These are phyloP conservation scores for Cavia aperea DNA, from an alignment of 2,113 vertebrate genomes.

Conservation along the genomic window DNA sequence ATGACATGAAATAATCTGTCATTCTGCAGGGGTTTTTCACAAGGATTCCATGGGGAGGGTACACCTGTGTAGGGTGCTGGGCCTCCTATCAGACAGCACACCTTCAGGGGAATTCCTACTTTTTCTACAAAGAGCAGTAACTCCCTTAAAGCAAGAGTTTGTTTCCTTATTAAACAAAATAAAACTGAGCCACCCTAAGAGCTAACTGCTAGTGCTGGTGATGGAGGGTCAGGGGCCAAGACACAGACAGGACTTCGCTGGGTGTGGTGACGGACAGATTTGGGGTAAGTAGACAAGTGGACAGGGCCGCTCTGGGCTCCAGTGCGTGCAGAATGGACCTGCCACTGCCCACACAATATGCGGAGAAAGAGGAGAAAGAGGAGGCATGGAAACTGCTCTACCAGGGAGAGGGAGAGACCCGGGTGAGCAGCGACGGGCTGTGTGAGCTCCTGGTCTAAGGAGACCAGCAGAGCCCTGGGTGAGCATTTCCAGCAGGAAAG, in stretches of 20 bases:
- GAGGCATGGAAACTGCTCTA: background rate
- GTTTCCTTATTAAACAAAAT: background rate
- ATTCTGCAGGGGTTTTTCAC: background rate
- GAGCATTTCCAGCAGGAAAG: background rate
- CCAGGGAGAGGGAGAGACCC: background rate
- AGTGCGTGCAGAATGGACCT: too few species aligned
- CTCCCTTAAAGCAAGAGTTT: background rate
- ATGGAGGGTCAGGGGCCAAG: background rate
- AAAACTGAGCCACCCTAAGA: background rate
- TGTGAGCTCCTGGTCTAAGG: rapidly evolving
- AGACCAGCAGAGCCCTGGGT: rapidly evolving
- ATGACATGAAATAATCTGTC: background rate
- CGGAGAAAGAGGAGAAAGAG: too few species aligned
- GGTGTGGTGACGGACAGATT: background rate
- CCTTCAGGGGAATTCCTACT: background rate
- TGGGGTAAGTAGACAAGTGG: background rate
- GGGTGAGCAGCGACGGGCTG: background rate
- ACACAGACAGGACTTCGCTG: rapidly evolving
- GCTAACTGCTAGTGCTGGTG: background rate
- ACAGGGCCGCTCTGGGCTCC: rapidly evolving
- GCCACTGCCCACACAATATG: rapidly evolving
- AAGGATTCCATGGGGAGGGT: background rate
- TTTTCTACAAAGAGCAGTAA: background rate
- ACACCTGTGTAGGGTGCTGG: rapidly evolving
- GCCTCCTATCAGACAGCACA: background rate